Conservation (phyloP, 2,888 invertebrate genomes). For the Busseola fusca region DNA sequence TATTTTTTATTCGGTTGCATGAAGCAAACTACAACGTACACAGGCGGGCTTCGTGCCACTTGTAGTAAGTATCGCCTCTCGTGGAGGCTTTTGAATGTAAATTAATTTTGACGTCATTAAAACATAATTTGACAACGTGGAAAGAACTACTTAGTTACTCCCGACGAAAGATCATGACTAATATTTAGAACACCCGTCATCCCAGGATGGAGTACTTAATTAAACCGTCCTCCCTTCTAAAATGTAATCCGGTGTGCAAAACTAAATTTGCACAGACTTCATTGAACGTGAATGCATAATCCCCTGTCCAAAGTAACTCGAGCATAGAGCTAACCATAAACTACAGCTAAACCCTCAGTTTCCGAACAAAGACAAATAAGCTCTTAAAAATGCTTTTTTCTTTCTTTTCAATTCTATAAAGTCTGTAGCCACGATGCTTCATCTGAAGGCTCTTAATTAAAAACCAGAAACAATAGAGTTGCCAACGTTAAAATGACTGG, state of each 20-base stretch:
- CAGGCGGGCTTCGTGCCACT: too few relatives aligned
- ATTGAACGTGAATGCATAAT: slow-evolving; percentile 40
- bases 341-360: slow-evolving; percentile 45
- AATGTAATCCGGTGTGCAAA: slow-evolving; percentile 15
- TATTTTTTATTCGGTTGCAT: background rate
- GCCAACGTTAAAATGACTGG: slow-evolving; percentile 67
- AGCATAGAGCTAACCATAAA: slow-evolving; percentile 34
- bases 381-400: slow-evolving; percentile 51
- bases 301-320: slow-evolving; percentile 20
- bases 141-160: background rate
- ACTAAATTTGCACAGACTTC: slow-evolving; percentile 30
- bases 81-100: background rate
- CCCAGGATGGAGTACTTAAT: background rate
- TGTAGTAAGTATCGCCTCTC: background rate
- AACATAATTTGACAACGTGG: background rate
- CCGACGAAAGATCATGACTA: background rate
- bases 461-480: slow-evolving; percentile 72
- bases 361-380: slow-evolving; percentile 63
- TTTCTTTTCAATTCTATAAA: slow-evolving; percentile 64
- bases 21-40: background rate
- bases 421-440: slow-evolving; percentile 69
- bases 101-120: background rate
- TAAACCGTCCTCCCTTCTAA: slow-evolving; percentile 2
- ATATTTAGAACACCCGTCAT: slow-evolving; percentile 4
- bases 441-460: slow-evolving; percentile 76